Base-by-base conservation (phyloP, 1,140 invertebrate species). In the Choristoneura fumiferana region DNA sequence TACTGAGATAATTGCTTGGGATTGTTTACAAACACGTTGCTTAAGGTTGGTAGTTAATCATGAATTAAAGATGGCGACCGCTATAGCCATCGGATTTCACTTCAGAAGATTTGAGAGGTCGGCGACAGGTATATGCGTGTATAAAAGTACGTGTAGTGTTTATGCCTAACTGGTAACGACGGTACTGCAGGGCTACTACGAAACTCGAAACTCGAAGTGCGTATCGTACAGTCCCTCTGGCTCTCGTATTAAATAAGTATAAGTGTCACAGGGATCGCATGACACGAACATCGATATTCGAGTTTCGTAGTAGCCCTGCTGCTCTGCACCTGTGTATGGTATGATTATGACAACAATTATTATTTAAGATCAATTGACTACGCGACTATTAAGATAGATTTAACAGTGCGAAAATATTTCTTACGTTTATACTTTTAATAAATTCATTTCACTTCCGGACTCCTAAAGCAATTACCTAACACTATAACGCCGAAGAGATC, bases 371-470 rank as follows among this genome's bases (percentile, higher is more conserved):
- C 64, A 78, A 83, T 82, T 78, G 73, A 60, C 60, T 66, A 81
- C 75, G 60, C 69, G 65, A 73, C 75, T 77, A 80, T 75, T 62
- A 76, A 75, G 82, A 81, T 77, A 79, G 60, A 67, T 76, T 76
- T 79, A 84, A 88, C 82, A 84, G 85, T 88, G 85, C 81, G 82
- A 88, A 88, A 88, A 88, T 88, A 88, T 87, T 70, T 87, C 78
- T 84, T 87, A 84, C 55, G 71, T 78, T 73, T 82, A 81, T 76
- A 78, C 67, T 78, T 76, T 81, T 85, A 85, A 87, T 88, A 88
- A 87, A 88, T 88, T 88, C 85, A 81, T 79, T 80, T 79, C 63
- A 85, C 79, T 77, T 87, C 82, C 85, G 65, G 82, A 85, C 85
- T 87, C 85, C 81, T 81, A 87, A 84, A 88, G 84, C 78, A 88